Conservation (phyloP, 2,797 vertebrate species). For the Urocyon cinereoargenteus region DNA sequence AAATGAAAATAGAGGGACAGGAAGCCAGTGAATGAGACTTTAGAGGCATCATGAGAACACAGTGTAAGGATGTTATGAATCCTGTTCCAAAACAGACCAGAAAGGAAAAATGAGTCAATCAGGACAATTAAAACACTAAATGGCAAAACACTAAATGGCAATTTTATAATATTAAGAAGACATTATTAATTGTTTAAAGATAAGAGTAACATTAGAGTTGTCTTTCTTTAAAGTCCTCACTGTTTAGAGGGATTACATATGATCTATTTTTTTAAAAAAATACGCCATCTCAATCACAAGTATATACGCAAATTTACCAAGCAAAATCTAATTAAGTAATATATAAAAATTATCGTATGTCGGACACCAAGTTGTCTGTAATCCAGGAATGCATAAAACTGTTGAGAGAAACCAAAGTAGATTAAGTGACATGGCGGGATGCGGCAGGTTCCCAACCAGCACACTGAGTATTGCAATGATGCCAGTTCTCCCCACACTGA, state of each 20-base stretch:
- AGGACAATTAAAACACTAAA: not conserved
- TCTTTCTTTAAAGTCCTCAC: not conserved
- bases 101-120: not conserved
- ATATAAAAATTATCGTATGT: too few relatives aligned
- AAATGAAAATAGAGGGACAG: not conserved
- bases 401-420: too few relatives aligned
- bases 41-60: not conserved
- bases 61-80: not conserved
- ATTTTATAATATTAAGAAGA: not conserved
- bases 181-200: not conserved
- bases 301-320: too few relatives aligned
- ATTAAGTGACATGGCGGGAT: too few relatives aligned
- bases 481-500: too few relatives aligned
- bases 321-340: too few relatives aligned
- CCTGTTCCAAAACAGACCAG: not conserved
- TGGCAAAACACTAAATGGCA: not conserved
- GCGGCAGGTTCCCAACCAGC: too few relatives aligned
- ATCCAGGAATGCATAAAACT: too few relatives aligned
- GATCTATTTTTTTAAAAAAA: not conserved
- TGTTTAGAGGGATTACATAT: not conserved
- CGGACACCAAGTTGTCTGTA: too few relatives aligned
- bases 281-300: too few relatives aligned
- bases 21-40: not conserved
- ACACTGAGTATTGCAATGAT: too few relatives aligned
- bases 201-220: not conserved